Base-by-base conservation (phyloP, 2,797 vertebrate species). In the Lutjanus argentimaculatus region DNA sequence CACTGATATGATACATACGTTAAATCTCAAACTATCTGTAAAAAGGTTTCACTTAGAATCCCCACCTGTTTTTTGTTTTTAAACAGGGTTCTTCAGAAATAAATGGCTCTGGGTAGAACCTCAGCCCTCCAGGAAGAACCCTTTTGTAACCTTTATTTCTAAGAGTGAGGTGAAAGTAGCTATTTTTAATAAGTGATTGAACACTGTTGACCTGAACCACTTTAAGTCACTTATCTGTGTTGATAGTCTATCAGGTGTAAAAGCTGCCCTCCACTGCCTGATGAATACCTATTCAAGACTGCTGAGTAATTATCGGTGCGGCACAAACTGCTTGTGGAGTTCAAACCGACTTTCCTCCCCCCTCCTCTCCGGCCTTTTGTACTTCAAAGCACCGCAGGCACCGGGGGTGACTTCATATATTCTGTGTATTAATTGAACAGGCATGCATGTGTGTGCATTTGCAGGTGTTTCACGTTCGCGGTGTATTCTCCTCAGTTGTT, bases 301-400 rank as follows among this genome's bases (percentile, higher is more conserved):
- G 67, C 67, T 12, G 42, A 21, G 19, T 63, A 43, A 78, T 80
- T 66, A 53, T n/a, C 55, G 2, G 22, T n/a, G 49, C 72, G 57
- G 72, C 67, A 22, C 43, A 65, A 64, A 51, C 45, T 3, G n/a
- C 49, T 79, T 48, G 19, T 21, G 55, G 25, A 61, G 53, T 64
- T 56, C 49, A 61, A 14, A 11, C 16, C 12, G 42, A 6, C 48
- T 71, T 73, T 36, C 12, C 66, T 15, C 16, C 45, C 16, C 49
- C 2, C 49, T 56, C 16, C 43, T 57, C 45, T 58, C 21, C 25
- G 48, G 43, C 49, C 25, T 58, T 69, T 59, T 51, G 58, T 22
- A 58, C 67, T 40, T 82, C 75, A 77, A 79, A 84, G 61, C 43
- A 10, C 59, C 3, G 0, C 63, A 51, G 53, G n/a, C 30, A 16